Base-by-base conservation (phyloP, 1,140 invertebrate species). In the Polyergus mexicanus region DNA sequence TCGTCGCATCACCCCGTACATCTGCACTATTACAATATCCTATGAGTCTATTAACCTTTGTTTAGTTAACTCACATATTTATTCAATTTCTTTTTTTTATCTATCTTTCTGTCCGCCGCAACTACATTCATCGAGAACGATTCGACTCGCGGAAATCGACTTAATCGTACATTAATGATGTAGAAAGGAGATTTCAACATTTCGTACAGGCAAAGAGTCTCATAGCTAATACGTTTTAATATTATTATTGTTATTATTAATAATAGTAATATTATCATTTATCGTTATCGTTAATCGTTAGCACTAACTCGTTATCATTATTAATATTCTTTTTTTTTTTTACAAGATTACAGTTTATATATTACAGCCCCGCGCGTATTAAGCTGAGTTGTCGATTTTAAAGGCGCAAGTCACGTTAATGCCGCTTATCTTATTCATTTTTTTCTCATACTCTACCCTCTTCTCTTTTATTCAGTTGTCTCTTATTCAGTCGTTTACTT, bases 161-260 rank as follows among this genome's bases (percentile, higher is more conserved):
- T 88, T 74, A 88, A 83, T 76, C 60, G 47, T 88, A 86, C 35
- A 5, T 41, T 84, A 88, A 84, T 69, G 80, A 56, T 58, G 80
- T 85, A 85, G 75, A 90, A 89, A 86, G 84, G 76, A 89, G 66
- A 89, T 69, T 83, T 89, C 68, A 89, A 89, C 88, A 84, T 86
- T 84, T 87, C 86, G 63, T 85, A 90, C 86, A 78, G 81, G 80
- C 89, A 58, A 83, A 89, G 41, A 90, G 76, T 90, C n/a, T 85
- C 65, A 60, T 81, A 58, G 28, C 58, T 84, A 86, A 72, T 86
- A 88, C 32, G 72, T 66, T 76, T 88, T 87, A 88, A 81, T 86
- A 87, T 83, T 68, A 62, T 86, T 88, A 89, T 75, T 87, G 60
- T 88, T 86, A 89, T 71, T 78, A 77, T 83, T 84, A 84, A 58